phyloP scores from a whole-genome alignment of 2,797 vertebrate genomes.

The Cyclura pinguis region DNA sequence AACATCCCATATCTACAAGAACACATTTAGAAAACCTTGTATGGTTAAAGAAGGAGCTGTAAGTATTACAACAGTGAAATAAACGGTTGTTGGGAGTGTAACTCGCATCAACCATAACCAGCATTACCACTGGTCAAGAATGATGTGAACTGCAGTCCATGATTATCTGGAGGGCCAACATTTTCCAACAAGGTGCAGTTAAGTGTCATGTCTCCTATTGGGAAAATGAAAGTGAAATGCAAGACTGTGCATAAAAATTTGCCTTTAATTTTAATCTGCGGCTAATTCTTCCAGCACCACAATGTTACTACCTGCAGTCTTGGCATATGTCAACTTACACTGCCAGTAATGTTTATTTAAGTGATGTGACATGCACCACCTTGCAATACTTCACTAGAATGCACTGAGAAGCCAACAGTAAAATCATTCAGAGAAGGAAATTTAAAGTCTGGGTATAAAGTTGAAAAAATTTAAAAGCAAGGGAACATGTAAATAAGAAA shows the following conservation, averaged over 20 bases:
- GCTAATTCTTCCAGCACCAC: not conserved
- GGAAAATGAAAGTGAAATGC: not conserved
- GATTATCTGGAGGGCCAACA: not conserved
- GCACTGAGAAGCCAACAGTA: not conserved
- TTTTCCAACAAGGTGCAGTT: not conserved
- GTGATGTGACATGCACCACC: not conserved
- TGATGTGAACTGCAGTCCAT: not conserved
- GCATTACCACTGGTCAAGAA: not conserved
- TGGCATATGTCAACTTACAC: not conserved
- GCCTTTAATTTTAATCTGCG: not conserved
- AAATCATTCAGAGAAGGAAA: not conserved
- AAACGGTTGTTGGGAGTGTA: not conserved
- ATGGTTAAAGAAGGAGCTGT: not conserved
- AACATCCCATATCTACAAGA: not conserved
- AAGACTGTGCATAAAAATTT: not conserved
- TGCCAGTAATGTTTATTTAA: not conserved
- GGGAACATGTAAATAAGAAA: not conserved
- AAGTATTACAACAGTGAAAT: not conserved
- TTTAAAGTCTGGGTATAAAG: not conserved
- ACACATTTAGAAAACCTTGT: not conserved
- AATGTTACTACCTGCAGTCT: not conserved
- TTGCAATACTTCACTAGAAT: not conserved
- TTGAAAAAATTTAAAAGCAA: not conserved
- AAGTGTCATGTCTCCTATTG: not conserved
- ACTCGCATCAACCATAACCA: not conserved